Percentiles rank a stretch among this genome's conserved stretches.
Evolutionary conservation across 2,888 invertebrate genomes (phyloP).

Genomic region (Clivina fossor): DNA sequence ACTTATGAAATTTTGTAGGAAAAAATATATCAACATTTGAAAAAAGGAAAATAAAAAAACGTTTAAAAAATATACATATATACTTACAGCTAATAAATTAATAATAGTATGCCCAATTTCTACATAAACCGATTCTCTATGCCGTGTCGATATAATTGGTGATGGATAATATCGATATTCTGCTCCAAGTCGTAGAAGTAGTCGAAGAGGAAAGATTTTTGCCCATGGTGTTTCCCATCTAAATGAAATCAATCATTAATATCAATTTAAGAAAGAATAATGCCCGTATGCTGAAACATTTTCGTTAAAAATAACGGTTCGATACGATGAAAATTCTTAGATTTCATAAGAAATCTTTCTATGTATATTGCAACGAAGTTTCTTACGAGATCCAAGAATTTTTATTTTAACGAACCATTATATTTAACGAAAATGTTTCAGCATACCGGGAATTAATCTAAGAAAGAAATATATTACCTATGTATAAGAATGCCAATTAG

Average conservation of each 20-base stretch:
- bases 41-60: constrained; percentile 1
- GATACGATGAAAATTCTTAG: too few relatives aligned
- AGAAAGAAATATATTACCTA: constrained; percentile 53
- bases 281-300: too few relatives aligned
- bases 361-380: too few relatives aligned
- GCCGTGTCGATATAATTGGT: constrained; percentile 75
- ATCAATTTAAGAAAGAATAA: neutral
- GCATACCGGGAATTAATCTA: neutral
- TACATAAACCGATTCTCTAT: constrained; percentile 76
- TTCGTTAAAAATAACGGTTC: too few relatives aligned
- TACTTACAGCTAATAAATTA: constrained; percentile 71
- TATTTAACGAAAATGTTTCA: too few relatives aligned
- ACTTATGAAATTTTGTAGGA: neutral
- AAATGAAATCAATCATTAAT: too few relatives aligned
- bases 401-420: too few relatives aligned
- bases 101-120: constrained; percentile 89
- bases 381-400: too few relatives aligned
- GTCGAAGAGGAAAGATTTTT: constrained; percentile 72
- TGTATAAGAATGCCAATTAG: constrained; percentile 78
- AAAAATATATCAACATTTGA: neutral
- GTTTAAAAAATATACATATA: constrained; percentile 30
- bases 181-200: constrained; percentile 78
- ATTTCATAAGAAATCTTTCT: too few relatives aligned
- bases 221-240: constrained; percentile 82
- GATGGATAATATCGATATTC: constrained; percentile 86